A percentile compares a stretch with the other conserved stretches of the same genome.
Evolutionary conservation across 1,140 invertebrate species (phyloP).

Genomic region (Amphibalanus amphitrite): DNA sequence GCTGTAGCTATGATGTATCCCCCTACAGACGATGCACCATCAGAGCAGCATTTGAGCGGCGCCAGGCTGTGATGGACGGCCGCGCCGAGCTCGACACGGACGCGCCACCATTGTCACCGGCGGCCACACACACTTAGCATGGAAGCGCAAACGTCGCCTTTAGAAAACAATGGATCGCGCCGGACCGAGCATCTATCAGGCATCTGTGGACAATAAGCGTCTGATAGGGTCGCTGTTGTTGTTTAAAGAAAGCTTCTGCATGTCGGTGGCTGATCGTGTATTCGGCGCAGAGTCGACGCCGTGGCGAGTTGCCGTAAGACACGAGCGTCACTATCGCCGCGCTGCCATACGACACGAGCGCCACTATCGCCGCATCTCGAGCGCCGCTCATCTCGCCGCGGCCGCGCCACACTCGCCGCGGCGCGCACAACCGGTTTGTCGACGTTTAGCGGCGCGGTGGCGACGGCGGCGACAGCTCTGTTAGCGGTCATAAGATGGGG

Average conservation of each 20-base stretch:
- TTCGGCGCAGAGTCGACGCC: not conserved
- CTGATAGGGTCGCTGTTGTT: not conserved
- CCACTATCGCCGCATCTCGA: not conserved
- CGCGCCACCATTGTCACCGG: not conserved
- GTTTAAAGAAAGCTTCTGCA: not conserved
- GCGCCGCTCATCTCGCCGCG: not conserved
- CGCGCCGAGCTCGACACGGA: not conserved
- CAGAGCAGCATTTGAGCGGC: not conserved
- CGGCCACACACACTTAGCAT: not conserved
- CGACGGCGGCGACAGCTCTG: not conserved
- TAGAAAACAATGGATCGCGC: not conserved
- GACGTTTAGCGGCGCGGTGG: not conserved
- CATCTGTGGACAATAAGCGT: not conserved
- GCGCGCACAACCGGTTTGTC: not conserved
- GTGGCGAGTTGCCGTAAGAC: not conserved
- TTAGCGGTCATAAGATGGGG: not conserved
- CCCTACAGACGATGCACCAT: not conserved
- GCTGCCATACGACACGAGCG: no score
- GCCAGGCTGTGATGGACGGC: not conserved
- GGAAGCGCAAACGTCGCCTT: conserved; percentile 1
- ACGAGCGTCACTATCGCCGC: not conserved
- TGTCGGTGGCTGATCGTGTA: not conserved
- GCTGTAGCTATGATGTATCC: not conserved
- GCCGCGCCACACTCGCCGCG: no score
- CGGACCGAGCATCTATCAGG: not conserved